Evolutionary conservation across 1,140 invertebrate species (phyloP), one percentile per base, ranked within the genome.

Genomic region (Thaumetopoea pityocampa): DNA sequence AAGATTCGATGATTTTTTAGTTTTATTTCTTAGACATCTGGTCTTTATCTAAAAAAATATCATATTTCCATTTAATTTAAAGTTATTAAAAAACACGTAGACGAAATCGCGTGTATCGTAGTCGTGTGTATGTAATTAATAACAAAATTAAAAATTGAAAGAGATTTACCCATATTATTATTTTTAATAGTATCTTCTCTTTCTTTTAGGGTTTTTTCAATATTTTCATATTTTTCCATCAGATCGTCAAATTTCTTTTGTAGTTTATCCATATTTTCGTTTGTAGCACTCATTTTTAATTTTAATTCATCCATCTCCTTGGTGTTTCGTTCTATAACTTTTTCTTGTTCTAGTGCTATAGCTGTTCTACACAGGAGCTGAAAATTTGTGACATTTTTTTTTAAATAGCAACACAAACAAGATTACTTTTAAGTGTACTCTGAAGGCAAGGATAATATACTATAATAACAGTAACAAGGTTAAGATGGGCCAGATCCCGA

Each of bases 301-400:
- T 88, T 87, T 7, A 89, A 53, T 8, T 76, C 58, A 17, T 73
- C 46, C 18, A 82, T 78, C 48, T 85, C 80, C 35, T 69, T 71
- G 0, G 52, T 50, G 49, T 80, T 79, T 4, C 51, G 51, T 34
- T 86, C 80, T 23, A 86, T 85, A 5, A 90, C 81, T 59, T 87
- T 88, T 63, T 91, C 89, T 59, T 90, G 89, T 67, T 91, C 89
- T 15, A 90, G 67, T 6, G 88, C 89, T 48, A 91, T 90, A 10
- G 87, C 87, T 3, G 89, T 90, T 51, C 89, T 77, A 46, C 80
- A 85, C 52, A 83, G 36, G 3, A 86, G 55, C 84, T 82, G 29
- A 30, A 70, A 84, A 14, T n/a, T n/a, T n/a, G n/a, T n/a, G n/a
- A n/a, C n/a, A n/a, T n/a, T n/a, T n/a, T n/a, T n/a, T n/a, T n/a